Conservation (phyloP, 1,140 invertebrate species). For the Lordiphosa clarofinis region DNA sequence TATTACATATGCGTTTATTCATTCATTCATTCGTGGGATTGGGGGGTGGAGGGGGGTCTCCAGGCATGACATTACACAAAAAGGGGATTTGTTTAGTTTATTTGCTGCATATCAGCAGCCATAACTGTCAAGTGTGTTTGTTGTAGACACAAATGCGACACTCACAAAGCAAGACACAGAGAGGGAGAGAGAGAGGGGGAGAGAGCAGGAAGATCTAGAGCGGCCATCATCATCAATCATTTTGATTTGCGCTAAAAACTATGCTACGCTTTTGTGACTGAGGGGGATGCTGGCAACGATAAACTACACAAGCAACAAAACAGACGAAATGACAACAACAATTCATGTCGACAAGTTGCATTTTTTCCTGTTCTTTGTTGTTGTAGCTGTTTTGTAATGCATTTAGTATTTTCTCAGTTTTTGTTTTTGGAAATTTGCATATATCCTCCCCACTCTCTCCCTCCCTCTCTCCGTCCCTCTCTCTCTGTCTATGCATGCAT, state of each 20-base stretch:
- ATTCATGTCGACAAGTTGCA: conserved; percentile 75
- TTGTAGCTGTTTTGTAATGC: conserved; percentile 25
- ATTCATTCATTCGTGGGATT: no score
- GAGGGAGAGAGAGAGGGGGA: background rate
- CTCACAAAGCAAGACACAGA: no score
- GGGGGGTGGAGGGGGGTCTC: no score
- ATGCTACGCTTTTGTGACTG: conserved; percentile 53
- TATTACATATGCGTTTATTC: no score
- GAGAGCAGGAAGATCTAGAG: conserved; percentile 40
- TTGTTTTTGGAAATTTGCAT: conserved; percentile 37
- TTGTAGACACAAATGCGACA: conserved; percentile 27
- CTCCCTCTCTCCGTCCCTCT: background rate
- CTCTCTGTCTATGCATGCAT: conserved; percentile 41
- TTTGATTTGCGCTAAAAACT: conserved; percentile 76
- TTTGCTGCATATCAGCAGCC: conserved; percentile 75
- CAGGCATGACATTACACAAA: conserved; percentile 65
- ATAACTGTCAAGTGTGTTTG: conserved; percentile 66
- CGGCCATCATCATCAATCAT: conserved; percentile 74
- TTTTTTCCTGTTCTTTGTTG: conserved; percentile 29
- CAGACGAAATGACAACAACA: conserved; percentile 69
- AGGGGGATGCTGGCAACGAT: conserved; percentile 27
- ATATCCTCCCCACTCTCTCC: conserved; percentile 1
- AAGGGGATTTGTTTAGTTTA: conserved; percentile 74
- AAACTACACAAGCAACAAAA: conserved; percentile 47
- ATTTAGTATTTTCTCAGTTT: conserved; percentile 40